phyloP scores from a whole-genome alignment of 2,113 vertebrate species.

The Ammodytes dubius region DNA sequence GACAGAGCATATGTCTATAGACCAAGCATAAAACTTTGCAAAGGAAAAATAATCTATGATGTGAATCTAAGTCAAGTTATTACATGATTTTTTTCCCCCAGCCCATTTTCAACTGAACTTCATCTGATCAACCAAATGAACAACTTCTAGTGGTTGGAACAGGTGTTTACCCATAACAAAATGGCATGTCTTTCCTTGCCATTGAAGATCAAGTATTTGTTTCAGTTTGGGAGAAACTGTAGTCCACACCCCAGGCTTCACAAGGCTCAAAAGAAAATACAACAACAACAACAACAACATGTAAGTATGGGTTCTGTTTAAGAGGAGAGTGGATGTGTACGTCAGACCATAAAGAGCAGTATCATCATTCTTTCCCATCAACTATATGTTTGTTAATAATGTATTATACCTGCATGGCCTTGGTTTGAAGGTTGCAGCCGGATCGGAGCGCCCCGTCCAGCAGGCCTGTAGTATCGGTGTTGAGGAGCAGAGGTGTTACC shows the following conservation, averaged over 20 bases:
- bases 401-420: constrained; percentile 87
- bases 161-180: constrained; percentile 19
- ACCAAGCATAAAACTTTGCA: background rate
- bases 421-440: constrained; percentile 87
- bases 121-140: constrained; percentile 35
- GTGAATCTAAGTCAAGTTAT: constrained; percentile 27
- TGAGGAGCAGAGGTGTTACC: constrained; percentile 91
- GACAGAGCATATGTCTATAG: constrained; percentile 12
- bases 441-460: constrained; percentile 89
- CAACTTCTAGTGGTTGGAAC: background rate
- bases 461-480: constrained; percentile 89
- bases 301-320: background rate
- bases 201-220: constrained; percentile 19
- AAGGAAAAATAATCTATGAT: background rate
- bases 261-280: background rate
- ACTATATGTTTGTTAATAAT: background rate
- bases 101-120: background rate
- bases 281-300: background rate
- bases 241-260: constrained; percentile 31
- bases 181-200: constrained; percentile 2
- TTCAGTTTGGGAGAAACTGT: constrained; percentile 16
- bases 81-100: constrained; percentile 9
- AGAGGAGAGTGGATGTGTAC: no score
- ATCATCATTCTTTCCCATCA: background rate
- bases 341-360: background rate